Evolutionary conservation across 2,888 invertebrate species (phyloP).

Genomic region (Drosophila gaucha): DNA sequence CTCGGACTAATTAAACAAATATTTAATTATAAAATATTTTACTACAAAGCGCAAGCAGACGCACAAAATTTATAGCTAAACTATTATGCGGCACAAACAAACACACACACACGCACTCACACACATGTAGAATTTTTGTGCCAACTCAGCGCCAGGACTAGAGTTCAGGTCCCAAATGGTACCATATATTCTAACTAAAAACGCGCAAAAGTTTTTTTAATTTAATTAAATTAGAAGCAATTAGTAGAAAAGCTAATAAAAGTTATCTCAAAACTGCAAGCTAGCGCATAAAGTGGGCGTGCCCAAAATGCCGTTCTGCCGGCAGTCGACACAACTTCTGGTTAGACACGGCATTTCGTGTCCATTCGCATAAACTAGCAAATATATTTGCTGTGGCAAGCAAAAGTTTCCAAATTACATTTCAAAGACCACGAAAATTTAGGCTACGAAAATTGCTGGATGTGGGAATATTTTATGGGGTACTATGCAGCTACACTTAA

Average conservation of each 20-base stretch:
- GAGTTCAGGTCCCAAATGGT: constrained; percentile 17
- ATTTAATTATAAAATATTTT: constrained; percentile 79
- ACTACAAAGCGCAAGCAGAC: constrained; percentile 69
- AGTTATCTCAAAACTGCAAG: constrained; percentile 68
- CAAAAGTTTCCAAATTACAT: constrained; percentile 56
- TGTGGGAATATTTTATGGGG: constrained; percentile 15
- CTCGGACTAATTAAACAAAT: constrained; percentile 77
- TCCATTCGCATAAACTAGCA: constrained; percentile 32
- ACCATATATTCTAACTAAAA: constrained; percentile 71
- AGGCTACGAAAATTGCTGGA: constrained; percentile 3
- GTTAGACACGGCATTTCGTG: constrained; percentile 25
- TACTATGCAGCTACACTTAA: not conserved
- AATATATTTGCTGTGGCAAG: constrained; percentile 52
- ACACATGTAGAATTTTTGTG: constrained; percentile 31
- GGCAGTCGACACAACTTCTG: constrained; percentile 28
- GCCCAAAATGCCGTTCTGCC: constrained; percentile 3
- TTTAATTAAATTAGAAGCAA: constrained; percentile 81
- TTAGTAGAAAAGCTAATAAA: constrained; percentile 78
- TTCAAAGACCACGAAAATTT: constrained; percentile 28
- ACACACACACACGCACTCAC: constrained; percentile 19
- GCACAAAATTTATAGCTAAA: constrained; percentile 72
- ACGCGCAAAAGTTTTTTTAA: constrained; percentile 65
- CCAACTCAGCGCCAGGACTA: constrained; percentile 54
- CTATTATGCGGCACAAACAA: constrained; percentile 60
- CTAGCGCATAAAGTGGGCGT: constrained; percentile 44